phyloP scores from a whole-genome alignment of 2,113 vertebrate genomes.

The Vireo altiloquus region DNA sequence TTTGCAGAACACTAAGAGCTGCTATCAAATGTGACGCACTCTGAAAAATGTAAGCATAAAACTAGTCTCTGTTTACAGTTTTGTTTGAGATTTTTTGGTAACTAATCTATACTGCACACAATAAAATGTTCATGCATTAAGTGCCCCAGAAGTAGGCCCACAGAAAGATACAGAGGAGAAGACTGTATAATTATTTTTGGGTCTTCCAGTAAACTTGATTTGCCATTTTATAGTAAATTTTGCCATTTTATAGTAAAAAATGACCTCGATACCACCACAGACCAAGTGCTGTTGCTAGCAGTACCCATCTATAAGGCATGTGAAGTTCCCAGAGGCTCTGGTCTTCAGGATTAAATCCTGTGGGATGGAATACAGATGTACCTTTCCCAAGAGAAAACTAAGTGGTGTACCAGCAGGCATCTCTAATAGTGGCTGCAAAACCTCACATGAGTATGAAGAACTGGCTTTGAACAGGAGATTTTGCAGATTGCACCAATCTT shows the following conservation, averaged over 20 bases:
- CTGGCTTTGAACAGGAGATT: background rate
- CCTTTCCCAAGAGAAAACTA: background rate
- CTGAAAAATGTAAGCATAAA: background rate
- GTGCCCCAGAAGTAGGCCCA: background rate
- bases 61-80: background rate
- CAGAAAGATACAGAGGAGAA: background rate
- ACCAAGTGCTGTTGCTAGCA: background rate
- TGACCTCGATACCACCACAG: background rate
- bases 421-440: background rate
- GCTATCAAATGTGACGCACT: rapidly evolving
- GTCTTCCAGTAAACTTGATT: background rate
- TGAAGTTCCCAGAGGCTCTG: background rate
- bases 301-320: background rate
- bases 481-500: background rate
- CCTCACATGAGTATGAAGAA: background rate
- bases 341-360: background rate
- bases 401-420: background rate
- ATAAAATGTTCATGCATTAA: background rate
- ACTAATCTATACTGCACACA: background rate
- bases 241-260: background rate
- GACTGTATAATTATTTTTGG: background rate
- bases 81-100: background rate
- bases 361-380: background rate
- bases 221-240: background rate
- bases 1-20: background rate